Evolutionary conservation across 2,888 invertebrate genomes (phyloP), one percentile per base, ranked within the genome.

Genomic region (Zhuqinia jingwanae): DNA sequence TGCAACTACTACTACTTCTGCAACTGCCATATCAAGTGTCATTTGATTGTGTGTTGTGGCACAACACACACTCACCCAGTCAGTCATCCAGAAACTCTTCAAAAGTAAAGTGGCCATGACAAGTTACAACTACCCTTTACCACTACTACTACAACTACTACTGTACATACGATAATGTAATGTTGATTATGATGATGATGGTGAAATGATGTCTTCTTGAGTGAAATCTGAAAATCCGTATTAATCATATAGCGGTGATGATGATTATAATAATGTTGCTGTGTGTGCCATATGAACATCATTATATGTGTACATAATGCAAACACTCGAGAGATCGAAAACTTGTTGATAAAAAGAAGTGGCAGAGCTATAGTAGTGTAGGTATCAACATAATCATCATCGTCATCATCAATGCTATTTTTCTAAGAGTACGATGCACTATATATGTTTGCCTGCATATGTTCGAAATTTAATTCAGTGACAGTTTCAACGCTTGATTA

Each of bases 81-180:
- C 85, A 85, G n/a, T 85, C 85, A 85, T 78, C 85, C 76, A 75
- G 75, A 86, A 86, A 56, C 75, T 58, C 81, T 86, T 81, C 36
- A 25, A 63, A 83, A 68, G 56, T 81, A 60, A 81, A 86, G 86
- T 86, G 86, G 76, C 47, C 56, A 79, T 80, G 75, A 75, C 77
- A 77, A 42, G 68, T 13, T 82, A 36, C 36, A 36, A 36, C 36
- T 6, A 36, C 36, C n/a, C n/a, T 36, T 6, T 36, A 36, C 36
- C 36, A n/a, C 79, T 30, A 70, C 70, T 6, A 45, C 45, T 70
- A n/a, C 47, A 50, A 56, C 56, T 13, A n/a, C 22, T 73, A 73
- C 2, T 8, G 15, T 73, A 50, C 17, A n/a, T n/a, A n/a, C n/a
- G n/a, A n/a, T n/a, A 22, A 47, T 15, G 8, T 1, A 8, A 27